Base-by-base conservation (phyloP, 2,797 vertebrate genomes). In the Sarcophilus harrisii region DNA sequence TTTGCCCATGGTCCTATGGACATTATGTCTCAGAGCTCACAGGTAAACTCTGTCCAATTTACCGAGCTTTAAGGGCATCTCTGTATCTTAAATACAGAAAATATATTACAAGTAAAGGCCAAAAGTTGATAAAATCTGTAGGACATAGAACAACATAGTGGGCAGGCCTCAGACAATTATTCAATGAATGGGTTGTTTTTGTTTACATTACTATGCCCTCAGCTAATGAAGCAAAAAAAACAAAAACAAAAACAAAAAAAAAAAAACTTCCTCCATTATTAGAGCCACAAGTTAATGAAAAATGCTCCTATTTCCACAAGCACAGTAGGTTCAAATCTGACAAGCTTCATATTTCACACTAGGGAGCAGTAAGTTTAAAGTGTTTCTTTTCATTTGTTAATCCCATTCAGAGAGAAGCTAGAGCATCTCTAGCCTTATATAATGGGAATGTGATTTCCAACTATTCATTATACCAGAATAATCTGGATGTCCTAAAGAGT, bases 381-480 rank as follows among this genome's bases (percentile, higher is more conserved):
- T 93, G 3, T 87, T 87, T 45, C 27, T 10, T 90, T 96, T 52
- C 9, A 89, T 93, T 97, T 87, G 73, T 92, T 93, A 58, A 95
- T 90, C 95, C 59, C 92, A 90, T 27, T 93, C 73, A 27, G 18
- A 96, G 21, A 38, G 29, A 91, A 92, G 12, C 5, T 90, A 93
- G 81, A 90, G 90, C 91, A 94, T 94, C 58, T 93, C 55, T 29
- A 93, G 58, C 87, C 3, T 0, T 55, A 12, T 60, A 94, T 3
- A 66, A 45, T 94, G 90, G 8, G 94, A 96, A 58, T 90, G 14
- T 58, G n/a, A 96, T 92, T 96, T 52, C 73, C 90, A 94, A 45
- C 91, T 95, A 91, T 81, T 62, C 18, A 93, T 93, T 90, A 90
- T 94, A 49, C 92, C 27, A 91, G 95, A 95, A 95, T 94, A 95